Conservation (phyloP, 2,888 invertebrate species). For the Dexiosoma caninum region DNA sequence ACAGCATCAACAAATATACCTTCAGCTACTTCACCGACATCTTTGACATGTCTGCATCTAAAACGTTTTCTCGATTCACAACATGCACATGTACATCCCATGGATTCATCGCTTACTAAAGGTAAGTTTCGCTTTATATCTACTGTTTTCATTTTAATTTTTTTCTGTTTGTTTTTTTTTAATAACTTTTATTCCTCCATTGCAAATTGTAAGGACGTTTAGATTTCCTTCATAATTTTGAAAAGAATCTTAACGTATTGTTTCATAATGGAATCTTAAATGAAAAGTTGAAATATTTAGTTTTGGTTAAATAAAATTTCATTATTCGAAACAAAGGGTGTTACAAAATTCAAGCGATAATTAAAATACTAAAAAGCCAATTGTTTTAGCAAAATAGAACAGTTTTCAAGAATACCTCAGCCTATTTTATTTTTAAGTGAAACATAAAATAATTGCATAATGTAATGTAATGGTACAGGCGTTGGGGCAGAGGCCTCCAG, state of each 20-base stretch:
- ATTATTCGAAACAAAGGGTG: no score
- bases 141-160: constrained; percentile 2
- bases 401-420: no score
- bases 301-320: neutral
- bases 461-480: no score
- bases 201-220: neutral
- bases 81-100: constrained; percentile 68
- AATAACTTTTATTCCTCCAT: neutral
- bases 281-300: neutral
- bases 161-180: constrained; percentile 22
- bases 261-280: neutral
- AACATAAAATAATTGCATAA: no score
- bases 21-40: constrained; percentile 62
- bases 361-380: no score
- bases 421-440: no score
- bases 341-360: no score
- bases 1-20: constrained; percentile 49
- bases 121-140: constrained; percentile 57
- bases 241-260: neutral
- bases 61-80: constrained; percentile 74
- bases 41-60: constrained; percentile 75
- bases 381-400: no score
- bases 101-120: constrained; percentile 65
- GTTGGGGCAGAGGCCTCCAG: no score
- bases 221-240: neutral